Conservation (phyloP, 1,140 invertebrate genomes). For the Sipha flava region DNA sequence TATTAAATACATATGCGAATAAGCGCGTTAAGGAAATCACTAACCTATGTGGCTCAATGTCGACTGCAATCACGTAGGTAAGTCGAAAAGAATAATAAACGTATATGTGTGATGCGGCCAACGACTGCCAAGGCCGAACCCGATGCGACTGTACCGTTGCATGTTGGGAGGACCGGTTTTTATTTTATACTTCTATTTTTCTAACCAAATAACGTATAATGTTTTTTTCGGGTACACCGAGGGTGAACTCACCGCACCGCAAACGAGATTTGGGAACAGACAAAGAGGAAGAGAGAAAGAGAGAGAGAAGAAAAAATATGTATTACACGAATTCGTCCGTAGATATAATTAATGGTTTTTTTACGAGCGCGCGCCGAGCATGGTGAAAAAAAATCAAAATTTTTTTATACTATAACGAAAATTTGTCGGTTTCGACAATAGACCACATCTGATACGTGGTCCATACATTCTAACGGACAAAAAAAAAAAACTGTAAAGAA, state of each 20-base stretch:
- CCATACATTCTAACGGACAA: not conserved
- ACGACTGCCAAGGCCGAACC: not conserved
- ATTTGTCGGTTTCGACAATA: not conserved
- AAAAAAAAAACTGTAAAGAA: not conserved
- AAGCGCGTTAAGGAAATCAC: conserved; percentile 2
- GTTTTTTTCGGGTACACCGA: not conserved
- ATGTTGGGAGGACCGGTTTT: not conserved
- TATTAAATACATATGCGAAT: not conserved
- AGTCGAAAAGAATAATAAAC: not conserved
- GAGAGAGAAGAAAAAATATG: not conserved
- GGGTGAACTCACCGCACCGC: not conserved
- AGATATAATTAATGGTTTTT: conserved; percentile 1
- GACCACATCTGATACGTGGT: not conserved
- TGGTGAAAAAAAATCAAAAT: not conserved
- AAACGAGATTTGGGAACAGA: not conserved
- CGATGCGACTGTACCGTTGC: not conserved
- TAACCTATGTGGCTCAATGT: not conserved
- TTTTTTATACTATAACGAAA: not conserved
- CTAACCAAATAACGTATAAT: not conserved
- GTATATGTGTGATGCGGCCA: not conserved
- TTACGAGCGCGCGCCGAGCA: not conserved
- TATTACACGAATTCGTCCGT: not conserved
- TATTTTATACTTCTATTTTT: not conserved
- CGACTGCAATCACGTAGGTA: not conserved
- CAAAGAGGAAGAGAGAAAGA: not conserved